phyloP scores from a whole-genome alignment of 2,888 invertebrate species.

The Drosophila atripex region DNA sequence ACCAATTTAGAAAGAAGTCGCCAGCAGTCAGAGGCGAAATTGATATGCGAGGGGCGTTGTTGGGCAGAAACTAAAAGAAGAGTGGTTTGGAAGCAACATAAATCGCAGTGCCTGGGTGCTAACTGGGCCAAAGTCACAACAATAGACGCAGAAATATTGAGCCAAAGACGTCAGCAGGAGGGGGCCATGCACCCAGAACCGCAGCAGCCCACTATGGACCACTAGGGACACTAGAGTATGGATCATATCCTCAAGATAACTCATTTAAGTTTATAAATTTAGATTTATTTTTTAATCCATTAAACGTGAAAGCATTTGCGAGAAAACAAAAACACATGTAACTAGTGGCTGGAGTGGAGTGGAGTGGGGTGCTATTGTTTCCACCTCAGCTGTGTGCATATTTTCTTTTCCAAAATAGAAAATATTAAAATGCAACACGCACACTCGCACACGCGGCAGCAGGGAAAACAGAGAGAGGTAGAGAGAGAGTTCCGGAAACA shows the following conservation, averaged over 20 bases:
- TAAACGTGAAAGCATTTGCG: too few species aligned
- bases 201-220: too few species aligned
- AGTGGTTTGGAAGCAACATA: slow-evolving; percentile 23
- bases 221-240: slow-evolving; percentile 9
- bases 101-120: slow-evolving; percentile 35
- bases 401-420: slow-evolving; percentile 37
- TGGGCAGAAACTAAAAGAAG: slow-evolving; percentile 14
- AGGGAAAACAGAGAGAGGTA: background rate
- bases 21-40: slow-evolving; percentile 47
- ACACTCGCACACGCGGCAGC: slow-evolving; percentile 7
- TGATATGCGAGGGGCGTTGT: slow-evolving; percentile 69
- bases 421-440: slow-evolving; percentile 48
- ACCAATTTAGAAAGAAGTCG: slow-evolving; percentile 40
- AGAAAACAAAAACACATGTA: too few species aligned
- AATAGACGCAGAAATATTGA: slow-evolving; percentile 50
- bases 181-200: slow-evolving; percentile 23
- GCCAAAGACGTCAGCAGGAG: slow-evolving; percentile 73
- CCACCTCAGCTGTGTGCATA: slow-evolving; percentile 24
- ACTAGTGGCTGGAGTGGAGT: background rate
- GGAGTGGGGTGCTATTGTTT: slow-evolving; percentile 27
- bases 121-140: slow-evolving; percentile 69
- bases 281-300: too few species aligned
- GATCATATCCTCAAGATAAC: background rate
- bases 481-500: slow-evolving; percentile 43
- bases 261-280: too few species aligned